Evolutionary conservation across 2,113 vertebrate genomes (phyloP).

Genomic region (Paedocypris sp.): DNA sequence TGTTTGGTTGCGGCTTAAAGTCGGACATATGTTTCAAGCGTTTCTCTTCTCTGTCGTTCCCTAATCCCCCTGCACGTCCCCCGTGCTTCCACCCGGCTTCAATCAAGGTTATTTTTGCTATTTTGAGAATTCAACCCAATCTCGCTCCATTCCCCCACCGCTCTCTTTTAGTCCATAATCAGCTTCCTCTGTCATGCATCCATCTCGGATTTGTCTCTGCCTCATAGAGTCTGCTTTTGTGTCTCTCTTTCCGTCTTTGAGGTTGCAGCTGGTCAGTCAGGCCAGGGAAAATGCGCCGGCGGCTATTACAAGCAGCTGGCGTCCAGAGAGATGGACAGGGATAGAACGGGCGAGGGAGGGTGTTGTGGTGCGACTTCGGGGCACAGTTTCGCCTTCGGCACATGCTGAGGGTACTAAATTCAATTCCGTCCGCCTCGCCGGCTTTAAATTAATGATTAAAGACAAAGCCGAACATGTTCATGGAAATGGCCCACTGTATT

Average conservation of each 20-base stretch:
- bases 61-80: constrained; percentile 3
- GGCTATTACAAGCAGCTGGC: constrained; percentile 49
- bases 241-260: not conserved
- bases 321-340: constrained; percentile 29
- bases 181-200: not conserved
- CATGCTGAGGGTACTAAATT: constrained; percentile 1
- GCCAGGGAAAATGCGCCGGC: constrained; percentile 40
- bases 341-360: constrained; percentile 20
- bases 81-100: not conserved
- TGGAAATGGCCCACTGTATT: not conserved
- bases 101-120: constrained; percentile 16
- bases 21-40: constrained; percentile 29
- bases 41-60: constrained; percentile 36
- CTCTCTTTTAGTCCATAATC: not conserved
- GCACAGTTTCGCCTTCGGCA: not conserved
- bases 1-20: constrained; percentile 7
- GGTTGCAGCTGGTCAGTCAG: constrained; percentile 54
- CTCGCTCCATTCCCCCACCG: constrained; percentile 5
- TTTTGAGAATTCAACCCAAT: constrained; percentile 28
- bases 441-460: not conserved
- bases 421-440: not conserved
- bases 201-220: not conserved
- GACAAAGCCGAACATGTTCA: not conserved
- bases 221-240: constrained; percentile 24
- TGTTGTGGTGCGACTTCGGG: not conserved